These are phyloP conservation scores for Balaeniceps rex DNA, from an alignment of 2,113 vertebrate species.

Conservation along the genomic window DNA sequence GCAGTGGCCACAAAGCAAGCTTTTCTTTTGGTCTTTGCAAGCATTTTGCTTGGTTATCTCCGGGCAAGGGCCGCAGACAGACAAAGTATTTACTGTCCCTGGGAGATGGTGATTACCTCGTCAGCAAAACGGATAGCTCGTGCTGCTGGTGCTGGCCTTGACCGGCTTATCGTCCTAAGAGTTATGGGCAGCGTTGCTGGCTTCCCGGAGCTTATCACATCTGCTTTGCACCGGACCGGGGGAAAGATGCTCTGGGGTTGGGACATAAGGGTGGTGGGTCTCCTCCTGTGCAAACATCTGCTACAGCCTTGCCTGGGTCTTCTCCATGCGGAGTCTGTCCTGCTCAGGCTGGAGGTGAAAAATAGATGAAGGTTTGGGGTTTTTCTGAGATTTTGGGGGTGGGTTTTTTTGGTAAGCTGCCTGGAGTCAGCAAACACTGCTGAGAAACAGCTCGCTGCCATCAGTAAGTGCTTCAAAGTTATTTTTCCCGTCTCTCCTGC, in stretches of 20 bases:
- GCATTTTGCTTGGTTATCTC: background rate
- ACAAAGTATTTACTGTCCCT: background rate
- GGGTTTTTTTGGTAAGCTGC: background rate
- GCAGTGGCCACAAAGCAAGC: background rate
- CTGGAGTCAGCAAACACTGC: accelerated
- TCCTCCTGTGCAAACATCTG: accelerated
- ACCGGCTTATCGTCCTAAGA: background rate
- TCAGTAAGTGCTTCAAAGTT: background rate
- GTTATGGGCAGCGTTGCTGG: accelerated
- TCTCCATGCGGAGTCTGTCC: background rate
- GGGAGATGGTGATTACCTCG: background rate
- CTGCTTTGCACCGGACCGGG: accelerated
- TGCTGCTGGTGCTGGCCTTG: background rate
- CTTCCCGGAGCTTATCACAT: accelerated
- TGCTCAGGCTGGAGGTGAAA: background rate
- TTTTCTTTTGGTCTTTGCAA: background rate
- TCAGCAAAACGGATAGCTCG: background rate
- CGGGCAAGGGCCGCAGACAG: background rate
- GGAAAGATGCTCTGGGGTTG: background rate
- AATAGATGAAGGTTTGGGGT: background rate
- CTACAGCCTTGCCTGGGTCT: background rate
- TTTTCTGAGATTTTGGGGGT: background rate
- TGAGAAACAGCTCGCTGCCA: background rate
- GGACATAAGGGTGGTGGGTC: background rate
- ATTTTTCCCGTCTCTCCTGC: background rate